Base-by-base conservation (phyloP, 2,888 invertebrate species). In the Elgonia sp. region DNA sequence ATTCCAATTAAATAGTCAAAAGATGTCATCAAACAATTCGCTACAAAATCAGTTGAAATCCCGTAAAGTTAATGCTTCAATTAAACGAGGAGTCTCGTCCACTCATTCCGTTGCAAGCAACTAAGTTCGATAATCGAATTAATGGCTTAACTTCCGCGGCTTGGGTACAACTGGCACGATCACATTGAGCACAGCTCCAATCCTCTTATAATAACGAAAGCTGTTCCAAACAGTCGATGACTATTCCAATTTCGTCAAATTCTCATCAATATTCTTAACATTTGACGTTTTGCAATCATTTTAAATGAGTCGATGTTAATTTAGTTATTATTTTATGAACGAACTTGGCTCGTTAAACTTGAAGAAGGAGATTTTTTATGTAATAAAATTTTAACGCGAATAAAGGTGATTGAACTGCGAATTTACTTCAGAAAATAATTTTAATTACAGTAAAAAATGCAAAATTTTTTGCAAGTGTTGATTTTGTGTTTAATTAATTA, bases 61-160 rank as follows among this genome's bases (percentile, higher is more conserved):
- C 39, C 55, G 46, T 57, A 75, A 62, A 75, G 46, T 75, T 75
- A 42, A 42, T 21, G 40, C 57, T 60, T 62, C 75, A 75, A 75
- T 75, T 60, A 60, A 75, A 75, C 12, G 21, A 6, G 57, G 40
- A 57, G 2, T 69, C 60, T 21, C 57, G 60, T 75, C 39, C n/a
- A 55, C 77, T 55, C 29, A 21, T 65, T 65, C 40, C 37, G 9
- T 39, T 9, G 40, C 40, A 37, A 39, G 62, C 72, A 72, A 53
- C 63, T 7, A 73, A 63, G 37, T 65, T 82, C 63, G 42, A 73
- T 82, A 82, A 82, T 82, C 60, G 62, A 82, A 82, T 82, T 73
- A 82, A 73, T 73, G 62, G 63, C 72, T 82, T 82, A 82, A 82
- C 81, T 82, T 72, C 55, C 65, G 62, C 40, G 73, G 81, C 63